phyloP scores from a whole-genome alignment of 2,113 vertebrate genomes.

The Ceyx margarethae region DNA sequence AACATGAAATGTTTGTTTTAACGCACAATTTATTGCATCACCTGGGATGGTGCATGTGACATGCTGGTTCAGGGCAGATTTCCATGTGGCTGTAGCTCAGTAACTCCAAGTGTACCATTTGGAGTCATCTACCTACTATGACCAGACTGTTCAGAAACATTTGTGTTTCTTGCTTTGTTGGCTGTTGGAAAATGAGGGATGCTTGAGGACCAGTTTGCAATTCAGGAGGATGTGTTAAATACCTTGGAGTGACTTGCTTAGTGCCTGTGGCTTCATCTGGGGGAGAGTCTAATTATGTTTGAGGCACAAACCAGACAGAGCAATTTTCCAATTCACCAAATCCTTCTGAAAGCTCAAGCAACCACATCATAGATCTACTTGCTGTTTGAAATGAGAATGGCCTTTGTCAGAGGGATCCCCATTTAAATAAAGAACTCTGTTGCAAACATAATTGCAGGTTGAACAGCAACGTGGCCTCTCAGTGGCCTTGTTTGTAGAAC shows the following conservation, averaged over 20 bases:
- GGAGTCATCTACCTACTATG: background rate
- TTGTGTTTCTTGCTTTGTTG: background rate
- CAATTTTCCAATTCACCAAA: background rate
- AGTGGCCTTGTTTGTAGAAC: background rate
- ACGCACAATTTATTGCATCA: background rate
- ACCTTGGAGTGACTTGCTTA: background rate
- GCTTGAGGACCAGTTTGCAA: background rate
- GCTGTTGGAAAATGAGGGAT: background rate
- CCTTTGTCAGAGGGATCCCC: background rate
- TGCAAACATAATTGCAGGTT: background rate
- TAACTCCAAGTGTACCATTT: background rate
- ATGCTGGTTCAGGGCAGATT: accelerated
- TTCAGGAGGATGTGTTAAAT: background rate
- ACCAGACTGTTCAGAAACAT: background rate
- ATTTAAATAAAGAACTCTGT: background rate
- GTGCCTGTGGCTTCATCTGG: background rate
- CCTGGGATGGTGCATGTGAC: background rate
- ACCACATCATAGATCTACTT: background rate
- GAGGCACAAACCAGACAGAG: background rate
- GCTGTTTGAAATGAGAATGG: accelerated
- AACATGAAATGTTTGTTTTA: background rate
- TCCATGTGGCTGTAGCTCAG: background rate
- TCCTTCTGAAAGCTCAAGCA: background rate
- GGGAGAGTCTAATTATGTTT: accelerated
- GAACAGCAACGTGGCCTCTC: background rate